Percentiles rank a stretch among this genome's conserved stretches.
phyloP scores from a whole-genome alignment of 2,888 invertebrate species.

The Noctua pronuba region DNA sequence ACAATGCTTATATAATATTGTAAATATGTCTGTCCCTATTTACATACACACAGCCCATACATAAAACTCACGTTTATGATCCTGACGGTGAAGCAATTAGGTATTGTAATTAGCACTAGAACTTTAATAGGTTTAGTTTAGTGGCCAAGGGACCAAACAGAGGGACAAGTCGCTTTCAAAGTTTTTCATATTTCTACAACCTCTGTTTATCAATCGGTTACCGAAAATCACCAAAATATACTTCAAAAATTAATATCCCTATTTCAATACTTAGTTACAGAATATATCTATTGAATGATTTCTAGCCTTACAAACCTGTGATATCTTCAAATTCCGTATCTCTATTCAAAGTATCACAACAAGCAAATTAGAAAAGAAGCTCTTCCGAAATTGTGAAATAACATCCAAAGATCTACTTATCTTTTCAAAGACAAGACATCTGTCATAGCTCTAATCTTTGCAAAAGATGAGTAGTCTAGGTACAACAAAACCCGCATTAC shows the following conservation, averaged over 20 bases:
- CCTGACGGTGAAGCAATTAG: background rate
- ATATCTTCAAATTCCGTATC: background rate
- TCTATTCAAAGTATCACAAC: background rate
- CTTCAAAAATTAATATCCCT: background rate
- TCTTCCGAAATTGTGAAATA: background rate
- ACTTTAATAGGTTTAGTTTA: background rate
- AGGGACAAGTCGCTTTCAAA: background rate
- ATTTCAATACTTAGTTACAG: background rate
- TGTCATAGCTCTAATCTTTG: constrained; percentile 16
- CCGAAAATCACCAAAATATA: background rate
- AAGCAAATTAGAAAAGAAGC: background rate
- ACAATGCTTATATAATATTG: constrained; percentile 51
- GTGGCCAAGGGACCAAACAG: background rate
- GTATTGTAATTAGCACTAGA: background rate
- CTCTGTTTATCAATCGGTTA: background rate
- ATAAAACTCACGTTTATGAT: constrained; percentile 17
- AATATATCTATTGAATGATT: background rate
- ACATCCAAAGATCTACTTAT: background rate
- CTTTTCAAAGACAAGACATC: background rate
- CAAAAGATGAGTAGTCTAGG: constrained; percentile 13
- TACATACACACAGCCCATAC: constrained; percentile 9
- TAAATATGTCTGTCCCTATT: constrained; percentile 32
- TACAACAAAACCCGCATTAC: constrained; percentile 37
- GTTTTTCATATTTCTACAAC: background rate
- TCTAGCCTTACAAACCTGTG: background rate